Evolutionary conservation across 2,797 vertebrate species (phyloP).

Genomic region (Alca torda): DNA sequence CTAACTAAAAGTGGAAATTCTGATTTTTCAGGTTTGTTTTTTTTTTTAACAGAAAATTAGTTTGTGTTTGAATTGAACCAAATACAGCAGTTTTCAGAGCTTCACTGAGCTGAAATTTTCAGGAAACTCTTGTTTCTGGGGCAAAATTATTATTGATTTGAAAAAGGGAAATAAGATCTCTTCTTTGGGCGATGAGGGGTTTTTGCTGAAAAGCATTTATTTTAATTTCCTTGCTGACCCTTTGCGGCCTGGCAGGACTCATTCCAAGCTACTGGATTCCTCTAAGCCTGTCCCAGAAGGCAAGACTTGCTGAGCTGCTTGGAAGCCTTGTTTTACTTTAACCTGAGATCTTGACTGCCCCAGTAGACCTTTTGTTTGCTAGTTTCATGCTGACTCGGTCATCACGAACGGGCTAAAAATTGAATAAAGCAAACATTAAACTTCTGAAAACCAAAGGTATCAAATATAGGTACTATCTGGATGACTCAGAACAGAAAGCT

Average conservation of each 20-base stretch:
- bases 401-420: neutral
- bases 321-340: neutral
- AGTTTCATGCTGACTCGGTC: neutral
- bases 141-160: neutral
- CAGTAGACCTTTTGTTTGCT: neutral
- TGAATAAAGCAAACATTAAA: neutral
- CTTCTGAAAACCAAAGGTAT: neutral
- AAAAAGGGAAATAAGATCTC: neutral
- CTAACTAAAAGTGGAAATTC: neutral
- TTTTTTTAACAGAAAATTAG: neutral
- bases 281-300: neutral
- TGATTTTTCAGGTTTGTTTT: neutral
- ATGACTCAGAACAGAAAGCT: neutral
- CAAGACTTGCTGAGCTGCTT: neutral
- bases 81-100: neutral
- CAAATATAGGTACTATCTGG: neutral
- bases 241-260: neutral
- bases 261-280: neutral
- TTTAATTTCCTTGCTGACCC: neutral
- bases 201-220: neutral
- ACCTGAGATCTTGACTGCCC: neutral
- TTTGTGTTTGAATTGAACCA: neutral
- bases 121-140: neutral
- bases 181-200: fast-evolving
- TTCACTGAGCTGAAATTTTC: neutral